phyloP scores from a whole-genome alignment of 2,113 vertebrate genomes.

The Genyomyrus donnyi region DNA sequence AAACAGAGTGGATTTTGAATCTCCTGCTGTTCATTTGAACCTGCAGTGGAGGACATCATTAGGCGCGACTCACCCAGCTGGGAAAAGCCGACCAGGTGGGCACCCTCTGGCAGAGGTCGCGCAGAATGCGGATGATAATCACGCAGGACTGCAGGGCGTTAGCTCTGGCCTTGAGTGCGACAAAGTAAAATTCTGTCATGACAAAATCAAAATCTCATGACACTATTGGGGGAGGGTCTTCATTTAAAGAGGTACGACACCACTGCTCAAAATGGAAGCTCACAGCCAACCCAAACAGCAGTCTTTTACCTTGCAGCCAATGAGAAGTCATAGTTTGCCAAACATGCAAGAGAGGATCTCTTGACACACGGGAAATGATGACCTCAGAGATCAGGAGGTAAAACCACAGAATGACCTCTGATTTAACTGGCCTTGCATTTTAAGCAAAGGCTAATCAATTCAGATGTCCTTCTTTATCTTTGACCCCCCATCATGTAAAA shows the following conservation, averaged over 20 bases:
- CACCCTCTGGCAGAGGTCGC: slow-evolving; percentile 93
- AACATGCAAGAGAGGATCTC: slow-evolving; percentile 80
- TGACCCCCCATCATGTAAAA: slow-evolving; percentile 76
- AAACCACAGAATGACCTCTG: slow-evolving; percentile 73
- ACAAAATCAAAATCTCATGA: slow-evolving; percentile 34
- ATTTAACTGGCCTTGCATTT: slow-evolving; percentile 74
- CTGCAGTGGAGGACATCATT: background rate
- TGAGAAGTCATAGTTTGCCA: slow-evolving; percentile 88
- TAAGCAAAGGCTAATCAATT: slow-evolving; percentile 77
- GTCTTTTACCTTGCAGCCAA: slow-evolving; percentile 91
- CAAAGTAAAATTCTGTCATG: slow-evolving; percentile 62
- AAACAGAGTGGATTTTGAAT: background rate
- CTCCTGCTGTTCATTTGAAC: background rate
- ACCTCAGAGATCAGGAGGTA: slow-evolving; percentile 78
- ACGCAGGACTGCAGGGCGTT: slow-evolving; percentile 98
- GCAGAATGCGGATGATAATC: slow-evolving; percentile 93
- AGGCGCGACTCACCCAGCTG: slow-evolving; percentile 80
- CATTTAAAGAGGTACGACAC: slow-evolving; percentile 80
- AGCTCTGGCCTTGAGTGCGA: slow-evolving; percentile 97
- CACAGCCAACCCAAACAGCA: slow-evolving; percentile 79
- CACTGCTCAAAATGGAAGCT: slow-evolving; percentile 87
- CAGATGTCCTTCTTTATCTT: slow-evolving; percentile 81
- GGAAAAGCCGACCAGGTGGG: slow-evolving; percentile 95
- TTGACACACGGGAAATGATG: slow-evolving; percentile 88
- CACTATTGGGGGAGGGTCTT: slow-evolving; percentile 42